Percentiles rank a stretch among this genome's conserved stretches.
Conservation (phyloP, 2,888 invertebrate genomes). For the Fragum fragum region DNA sequence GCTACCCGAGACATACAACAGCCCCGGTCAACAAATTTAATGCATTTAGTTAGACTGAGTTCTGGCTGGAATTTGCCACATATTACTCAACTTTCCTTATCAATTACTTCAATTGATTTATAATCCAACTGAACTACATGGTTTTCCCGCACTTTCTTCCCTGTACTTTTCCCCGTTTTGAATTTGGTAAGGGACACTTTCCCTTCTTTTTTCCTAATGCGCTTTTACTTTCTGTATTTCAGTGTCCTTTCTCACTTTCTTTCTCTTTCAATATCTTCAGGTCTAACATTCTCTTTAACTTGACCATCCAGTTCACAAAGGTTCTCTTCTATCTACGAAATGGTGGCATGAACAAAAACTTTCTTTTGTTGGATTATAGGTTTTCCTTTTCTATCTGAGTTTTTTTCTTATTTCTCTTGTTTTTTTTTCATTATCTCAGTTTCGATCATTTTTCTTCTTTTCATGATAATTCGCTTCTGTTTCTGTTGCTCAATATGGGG, state of each 20-base stretch:
- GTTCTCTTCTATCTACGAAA: no score
- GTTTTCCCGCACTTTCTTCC: neutral
- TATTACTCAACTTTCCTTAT: slow-evolving; percentile 32
- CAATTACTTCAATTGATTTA: neutral
- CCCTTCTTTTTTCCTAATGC: neutral
- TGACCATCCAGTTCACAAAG: neutral
- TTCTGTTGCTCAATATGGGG: slow-evolving; percentile 44
- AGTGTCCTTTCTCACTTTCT: neutral
- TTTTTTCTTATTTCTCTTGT: neutral
- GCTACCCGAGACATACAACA: no score
- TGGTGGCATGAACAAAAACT: neutral
- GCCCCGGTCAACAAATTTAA: slow-evolving; percentile 36
- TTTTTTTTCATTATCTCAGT: neutral
- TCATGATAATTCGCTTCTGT: slow-evolving; percentile 43
- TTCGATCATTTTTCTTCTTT: slow-evolving; percentile 11
- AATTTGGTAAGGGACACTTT: neutral
- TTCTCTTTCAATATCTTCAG: neutral
- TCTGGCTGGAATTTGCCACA: slow-evolving; percentile 30
- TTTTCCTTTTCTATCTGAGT: neutral
- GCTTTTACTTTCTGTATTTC: neutral
- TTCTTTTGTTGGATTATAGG: slow-evolving; percentile 18
- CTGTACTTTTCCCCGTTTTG: neutral
- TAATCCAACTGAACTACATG: neutral
- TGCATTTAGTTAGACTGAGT: neutral
- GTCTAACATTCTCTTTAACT: no score